Evolutionary conservation across 2,888 invertebrate genomes (phyloP).

Genomic region (Drosophila yooni): DNA sequence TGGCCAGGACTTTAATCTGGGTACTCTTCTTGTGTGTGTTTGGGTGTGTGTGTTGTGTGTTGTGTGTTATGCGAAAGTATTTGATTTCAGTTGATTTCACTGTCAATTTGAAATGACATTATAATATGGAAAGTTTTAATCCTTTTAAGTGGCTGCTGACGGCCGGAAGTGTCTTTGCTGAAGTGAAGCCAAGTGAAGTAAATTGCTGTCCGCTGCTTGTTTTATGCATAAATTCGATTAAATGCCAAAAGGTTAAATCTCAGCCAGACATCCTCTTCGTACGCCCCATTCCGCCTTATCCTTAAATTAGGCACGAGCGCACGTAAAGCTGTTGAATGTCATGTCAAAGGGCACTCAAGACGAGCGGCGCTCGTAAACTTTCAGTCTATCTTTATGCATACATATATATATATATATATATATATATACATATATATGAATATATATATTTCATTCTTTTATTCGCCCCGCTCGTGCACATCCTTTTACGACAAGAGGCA

Average conservation of each 20-base stretch:
- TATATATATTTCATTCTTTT: constrained; percentile 28
- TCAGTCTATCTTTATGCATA: constrained; percentile 4
- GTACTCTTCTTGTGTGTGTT: not conserved
- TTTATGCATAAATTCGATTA: constrained; percentile 81
- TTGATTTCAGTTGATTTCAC: constrained; percentile 74
- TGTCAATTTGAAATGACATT: constrained; percentile 76
- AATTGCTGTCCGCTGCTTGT: constrained; percentile 58
- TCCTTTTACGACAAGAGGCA: constrained; percentile 70
- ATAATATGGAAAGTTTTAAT: constrained; percentile 77
- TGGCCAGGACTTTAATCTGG: constrained; percentile 12
- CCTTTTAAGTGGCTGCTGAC: constrained; percentile 76
- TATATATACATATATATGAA: not conserved
- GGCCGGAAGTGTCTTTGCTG: constrained; percentile 44
- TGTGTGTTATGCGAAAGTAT: constrained; percentile 31
- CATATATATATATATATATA: constrained; percentile 3
- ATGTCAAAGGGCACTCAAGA: constrained; percentile 72
- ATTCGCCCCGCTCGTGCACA: constrained; percentile 31
- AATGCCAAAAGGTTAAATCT: constrained; percentile 77
- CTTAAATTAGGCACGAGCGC: constrained; percentile 81
- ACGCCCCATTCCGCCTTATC: constrained; percentile 55
- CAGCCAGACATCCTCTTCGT: constrained; percentile 29
- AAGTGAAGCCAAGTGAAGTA: constrained; percentile 30
- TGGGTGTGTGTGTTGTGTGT: not conserved
- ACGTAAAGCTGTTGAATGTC: constrained; percentile 78
- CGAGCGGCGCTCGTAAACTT: constrained; percentile 64